Conservation (phyloP, 2,113 vertebrate species). For the Platichthys flesus region DNA sequence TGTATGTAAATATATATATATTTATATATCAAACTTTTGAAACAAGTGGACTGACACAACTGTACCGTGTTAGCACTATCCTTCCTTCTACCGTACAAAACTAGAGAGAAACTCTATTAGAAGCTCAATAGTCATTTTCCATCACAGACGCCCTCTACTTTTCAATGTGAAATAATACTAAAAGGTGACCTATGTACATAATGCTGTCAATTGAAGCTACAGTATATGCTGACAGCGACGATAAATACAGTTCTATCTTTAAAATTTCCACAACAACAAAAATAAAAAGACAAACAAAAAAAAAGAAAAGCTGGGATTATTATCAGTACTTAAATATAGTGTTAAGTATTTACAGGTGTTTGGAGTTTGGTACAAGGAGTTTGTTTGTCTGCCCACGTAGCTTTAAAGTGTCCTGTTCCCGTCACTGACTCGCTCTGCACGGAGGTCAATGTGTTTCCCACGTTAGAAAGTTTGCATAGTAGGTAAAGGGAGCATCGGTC, state of each 20-base stretch:
- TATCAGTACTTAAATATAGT: conserved; percentile 84
- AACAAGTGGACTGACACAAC: conserved; percentile 82
- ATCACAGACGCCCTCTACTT: conserved; percentile 88
- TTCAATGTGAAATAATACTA: conserved; percentile 99
- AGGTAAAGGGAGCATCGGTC: conserved; percentile 74
- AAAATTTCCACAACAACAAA: conserved; percentile 62
- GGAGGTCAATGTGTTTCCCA: conserved; percentile 71
- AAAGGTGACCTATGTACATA: conserved; percentile 95
- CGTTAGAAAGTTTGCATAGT: conserved; percentile 84
- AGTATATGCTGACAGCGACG: conserved; percentile 85
- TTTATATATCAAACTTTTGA: conserved; percentile 77
- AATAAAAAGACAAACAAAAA: conserved; percentile 16
- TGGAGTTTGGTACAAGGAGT: conserved; percentile 83
- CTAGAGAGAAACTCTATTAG: conserved; percentile 92
- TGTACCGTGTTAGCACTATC: conserved; percentile 79
- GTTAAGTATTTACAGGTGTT: conserved; percentile 90
- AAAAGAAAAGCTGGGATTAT: conserved; percentile 76
- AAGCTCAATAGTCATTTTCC: conserved; percentile 89
- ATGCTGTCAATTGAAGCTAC: conserved; percentile 88
- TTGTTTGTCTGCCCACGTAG: conserved; percentile 52
- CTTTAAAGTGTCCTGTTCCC: conserved; percentile 76
- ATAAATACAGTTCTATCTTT: conserved; percentile 89
- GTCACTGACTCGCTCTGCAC: conserved; percentile 70
- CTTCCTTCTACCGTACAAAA: conserved; percentile 90
- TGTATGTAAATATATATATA: conserved; percentile 57